A percentile compares a stretch with the other conserved stretches of the same genome.
These are phyloP conservation scores for Lamproptera curius DNA, from an alignment of 2,888 invertebrate species.

Conservation along the genomic window DNA sequence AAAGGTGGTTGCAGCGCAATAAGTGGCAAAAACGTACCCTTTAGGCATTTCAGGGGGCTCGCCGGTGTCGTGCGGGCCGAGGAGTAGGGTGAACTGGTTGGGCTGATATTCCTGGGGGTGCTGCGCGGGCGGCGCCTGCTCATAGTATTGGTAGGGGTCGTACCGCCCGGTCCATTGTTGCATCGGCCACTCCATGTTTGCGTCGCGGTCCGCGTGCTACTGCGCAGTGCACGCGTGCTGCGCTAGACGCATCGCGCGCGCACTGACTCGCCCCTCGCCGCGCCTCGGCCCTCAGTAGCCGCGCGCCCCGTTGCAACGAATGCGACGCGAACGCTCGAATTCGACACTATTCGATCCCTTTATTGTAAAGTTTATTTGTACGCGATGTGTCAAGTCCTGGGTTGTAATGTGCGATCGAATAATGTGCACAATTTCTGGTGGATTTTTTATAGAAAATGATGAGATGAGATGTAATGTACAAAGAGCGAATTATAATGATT, in stretches of 20 bases:
- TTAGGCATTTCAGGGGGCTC: slow-evolving; percentile 22
- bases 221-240: slow-evolving; percentile 52
- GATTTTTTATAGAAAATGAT: too few species aligned
- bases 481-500: too few species aligned
- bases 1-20: too few species aligned
- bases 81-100: slow-evolving; percentile 27
- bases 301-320: too few species aligned
- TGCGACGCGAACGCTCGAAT: too few species aligned
- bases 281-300: slow-evolving; percentile 55
- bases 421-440: too few species aligned
- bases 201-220: slow-evolving; percentile 32
- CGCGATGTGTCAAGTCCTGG: too few species aligned
- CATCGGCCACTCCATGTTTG: slow-evolving; percentile 24
- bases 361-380: too few species aligned
- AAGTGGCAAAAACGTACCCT: slow-evolving; percentile 29
- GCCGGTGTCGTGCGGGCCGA: slow-evolving; percentile 23
- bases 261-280: slow-evolving; percentile 47
- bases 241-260: slow-evolving; percentile 55
- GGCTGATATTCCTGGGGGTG: slow-evolving; percentile 24
- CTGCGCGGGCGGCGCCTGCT: slow-evolving; percentile 27
- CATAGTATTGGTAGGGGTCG: slow-evolving; percentile 33
- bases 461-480: too few species aligned
- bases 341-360: too few species aligned
- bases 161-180: slow-evolving; percentile 28
- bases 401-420: too few species aligned